These are phyloP conservation scores for Salarias fasciatus DNA, from an alignment of 2,797 vertebrate species.

Conservation along the genomic window DNA sequence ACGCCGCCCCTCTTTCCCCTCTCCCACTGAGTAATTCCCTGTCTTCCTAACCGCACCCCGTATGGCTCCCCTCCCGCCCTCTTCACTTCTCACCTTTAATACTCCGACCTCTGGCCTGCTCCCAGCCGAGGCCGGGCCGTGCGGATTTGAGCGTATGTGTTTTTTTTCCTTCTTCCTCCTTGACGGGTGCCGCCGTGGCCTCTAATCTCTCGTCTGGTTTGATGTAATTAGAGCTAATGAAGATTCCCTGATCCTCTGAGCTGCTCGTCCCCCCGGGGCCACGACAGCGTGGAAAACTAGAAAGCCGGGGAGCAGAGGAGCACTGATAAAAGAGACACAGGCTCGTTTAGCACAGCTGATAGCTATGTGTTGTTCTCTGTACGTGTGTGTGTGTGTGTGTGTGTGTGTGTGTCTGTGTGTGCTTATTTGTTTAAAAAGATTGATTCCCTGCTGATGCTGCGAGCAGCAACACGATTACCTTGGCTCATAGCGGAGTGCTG, in stretches of 20 bases:
- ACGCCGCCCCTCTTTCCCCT: constrained; percentile 35
- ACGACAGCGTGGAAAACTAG: constrained; percentile 69
- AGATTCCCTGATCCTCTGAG: constrained; percentile 81
- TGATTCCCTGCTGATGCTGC: constrained; percentile 79
- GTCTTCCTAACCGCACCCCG: constrained; percentile 48
- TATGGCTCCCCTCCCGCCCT: constrained; percentile 57
- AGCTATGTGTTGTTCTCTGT: constrained; percentile 64
- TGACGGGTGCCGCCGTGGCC: constrained; percentile 73
- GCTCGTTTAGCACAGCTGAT: constrained; percentile 76
- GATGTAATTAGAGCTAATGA: constrained; percentile 85
- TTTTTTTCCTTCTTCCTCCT: constrained; percentile 32
- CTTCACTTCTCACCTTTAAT: constrained; percentile 70
- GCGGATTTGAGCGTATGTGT: constrained; percentile 35
- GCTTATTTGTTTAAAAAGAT: constrained; percentile 81
- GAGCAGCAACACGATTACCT: constrained; percentile 78
- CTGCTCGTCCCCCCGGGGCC: constrained; percentile 72
- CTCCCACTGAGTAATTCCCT: constrained; percentile 56
- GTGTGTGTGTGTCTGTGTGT: constrained; percentile 35
- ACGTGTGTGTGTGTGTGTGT: constrained; percentile 26
- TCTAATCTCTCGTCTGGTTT: constrained; percentile 82
- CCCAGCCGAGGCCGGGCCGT: constrained; percentile 46
- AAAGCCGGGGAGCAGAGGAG: constrained; percentile 68
- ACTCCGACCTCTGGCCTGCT: constrained; percentile 56
- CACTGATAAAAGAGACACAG: constrained; percentile 74
- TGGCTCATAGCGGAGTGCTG: constrained; percentile 65